Evolutionary conservation across 2,113 vertebrate genomes (phyloP).

Genomic region (Seriola aureovittata): DNA sequence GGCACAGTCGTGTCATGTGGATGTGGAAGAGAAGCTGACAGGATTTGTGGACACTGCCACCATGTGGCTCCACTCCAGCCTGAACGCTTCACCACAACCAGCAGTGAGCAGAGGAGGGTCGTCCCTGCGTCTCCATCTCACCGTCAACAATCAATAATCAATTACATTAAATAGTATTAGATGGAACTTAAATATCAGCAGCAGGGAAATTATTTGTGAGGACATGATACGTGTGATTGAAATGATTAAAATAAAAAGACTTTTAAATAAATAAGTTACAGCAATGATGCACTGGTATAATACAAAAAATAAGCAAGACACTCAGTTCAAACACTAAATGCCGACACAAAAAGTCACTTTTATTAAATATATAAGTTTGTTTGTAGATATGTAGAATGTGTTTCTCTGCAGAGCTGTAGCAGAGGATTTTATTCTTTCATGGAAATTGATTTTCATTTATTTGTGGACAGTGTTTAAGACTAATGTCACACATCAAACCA

Average conservation of each 20-base stretch:
- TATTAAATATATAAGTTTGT: too few relatives aligned
- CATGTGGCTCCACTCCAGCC: conserved; percentile 56
- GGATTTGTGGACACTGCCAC: conserved; percentile 73
- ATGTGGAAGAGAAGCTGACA: background rate
- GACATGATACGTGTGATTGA: too few relatives aligned
- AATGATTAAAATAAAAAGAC: too few relatives aligned
- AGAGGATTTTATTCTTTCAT: background rate
- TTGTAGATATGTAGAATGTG: too few relatives aligned
- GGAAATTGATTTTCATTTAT: background rate
- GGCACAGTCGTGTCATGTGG: background rate
- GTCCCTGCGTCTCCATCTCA: background rate
- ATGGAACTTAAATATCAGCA: background rate
- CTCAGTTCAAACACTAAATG: too few relatives aligned
- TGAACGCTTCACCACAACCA: background rate
- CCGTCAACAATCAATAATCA: too few relatives aligned
- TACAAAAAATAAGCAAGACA: too few relatives aligned
- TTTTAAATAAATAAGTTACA: too few relatives aligned
- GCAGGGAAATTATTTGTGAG: too few relatives aligned
- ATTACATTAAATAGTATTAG: too few relatives aligned
- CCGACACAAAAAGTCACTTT: too few relatives aligned
- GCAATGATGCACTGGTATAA: too few relatives aligned
- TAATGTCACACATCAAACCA: background rate
- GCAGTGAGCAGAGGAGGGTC: background rate
- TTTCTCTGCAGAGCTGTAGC: background rate
- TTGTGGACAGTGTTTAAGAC: background rate